Conservation (phyloP, 2,888 invertebrate genomes). For the Antheraea yamamai region DNA sequence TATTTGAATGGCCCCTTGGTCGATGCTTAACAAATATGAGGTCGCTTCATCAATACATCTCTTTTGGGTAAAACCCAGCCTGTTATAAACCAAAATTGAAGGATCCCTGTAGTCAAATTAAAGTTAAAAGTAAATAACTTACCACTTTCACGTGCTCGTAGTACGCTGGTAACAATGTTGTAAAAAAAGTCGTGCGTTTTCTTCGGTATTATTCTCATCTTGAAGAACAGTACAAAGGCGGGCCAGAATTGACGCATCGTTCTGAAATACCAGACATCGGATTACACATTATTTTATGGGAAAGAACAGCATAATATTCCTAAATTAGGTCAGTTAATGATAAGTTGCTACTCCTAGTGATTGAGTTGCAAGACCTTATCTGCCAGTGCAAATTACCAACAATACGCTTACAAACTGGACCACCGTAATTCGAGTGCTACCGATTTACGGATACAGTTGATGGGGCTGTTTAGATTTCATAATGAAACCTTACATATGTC, state of each 20-base stretch:
- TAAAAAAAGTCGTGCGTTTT: conserved; percentile 76
- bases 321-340: background rate
- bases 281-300: background rate
- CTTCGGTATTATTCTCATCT: conserved; percentile 74
- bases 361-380: too few species aligned
- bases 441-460: background rate
- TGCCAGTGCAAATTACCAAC: background rate
- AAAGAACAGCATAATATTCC: background rate
- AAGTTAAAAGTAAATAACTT: conserved; percentile 20
- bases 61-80: background rate
- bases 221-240: conserved; percentile 71
- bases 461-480: background rate
- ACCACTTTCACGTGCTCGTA: conserved; percentile 69
- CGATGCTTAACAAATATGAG: too few species aligned
- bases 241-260: conserved; percentile 78
- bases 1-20: too few species aligned
- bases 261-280: conserved; percentile 50
- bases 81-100: background rate
- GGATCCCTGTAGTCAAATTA: background rate
- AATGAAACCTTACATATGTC: background rate
- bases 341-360: background rate
- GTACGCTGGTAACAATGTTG: conserved; percentile 68
- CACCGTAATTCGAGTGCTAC: background rate
- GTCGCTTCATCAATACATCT: background rate
- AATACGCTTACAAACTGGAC: background rate